Evolutionary conservation across 2,888 invertebrate species (phyloP), one percentile per base, ranked within the genome.

Genomic region (Allophyes oxyacanthae): DNA sequence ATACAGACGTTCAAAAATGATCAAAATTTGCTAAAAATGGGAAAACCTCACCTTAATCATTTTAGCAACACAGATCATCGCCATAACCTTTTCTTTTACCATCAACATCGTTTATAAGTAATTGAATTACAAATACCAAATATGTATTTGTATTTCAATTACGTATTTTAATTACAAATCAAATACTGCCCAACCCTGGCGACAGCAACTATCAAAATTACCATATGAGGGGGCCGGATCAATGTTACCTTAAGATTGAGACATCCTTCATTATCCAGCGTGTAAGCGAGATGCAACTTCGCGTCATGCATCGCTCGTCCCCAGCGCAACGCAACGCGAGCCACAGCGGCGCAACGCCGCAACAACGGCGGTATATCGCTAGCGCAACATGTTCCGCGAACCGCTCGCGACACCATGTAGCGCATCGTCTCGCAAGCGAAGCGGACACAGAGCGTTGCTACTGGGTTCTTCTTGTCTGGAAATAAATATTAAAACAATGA

Each of bases 271-370:
- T 51, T 44, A 0, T 66, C 57, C 15, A 91, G 64, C 7, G 70
- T 57, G 73, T 81, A 90, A 0, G 91, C 92, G 26, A 92, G 83
- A 0, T 84, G 81, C n/a, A 78, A 30, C n/a, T 77, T 60, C 4
- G 87, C 86, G 52, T 84, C 84, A 32, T 81, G 82, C 90, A 89
- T 87, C 13, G 82, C 84, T 32, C 80, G 78, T 10, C 82, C 87
- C 88, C 86, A 92, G 46, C 78, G 79, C 33, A 75, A 46, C 33
- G 87, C 84, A 0, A 84, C 73, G 11, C 85, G 74, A 10, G 85
- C 81, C 0, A 79, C 72, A 32, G 63, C 78, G 7, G 80, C 83
- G 49, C 84, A 81, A 1, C 81, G 79, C 11, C 78, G 75, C 77
- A 89, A 50, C 64, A 86, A 51, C 42, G 66, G 51, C 7, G 42